Percentiles rank a stretch among this genome's conserved stretches.
These are phyloP conservation scores for Tiliacea citrago DNA, from an alignment of 2,888 invertebrate genomes.

Conservation along the genomic window DNA sequence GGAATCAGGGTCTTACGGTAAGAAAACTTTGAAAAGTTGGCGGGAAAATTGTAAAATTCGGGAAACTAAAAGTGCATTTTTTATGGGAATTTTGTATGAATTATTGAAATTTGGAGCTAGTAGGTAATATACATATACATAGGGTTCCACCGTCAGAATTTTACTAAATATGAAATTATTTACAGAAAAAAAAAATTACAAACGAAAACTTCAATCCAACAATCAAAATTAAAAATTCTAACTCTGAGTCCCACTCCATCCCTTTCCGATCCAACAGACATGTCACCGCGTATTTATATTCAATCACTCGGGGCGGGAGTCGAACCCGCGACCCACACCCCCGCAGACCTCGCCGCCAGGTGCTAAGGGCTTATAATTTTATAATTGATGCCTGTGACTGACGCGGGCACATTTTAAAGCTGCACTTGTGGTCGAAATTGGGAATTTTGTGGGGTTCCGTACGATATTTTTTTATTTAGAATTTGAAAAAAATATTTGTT, in stretches of 20 bases:
- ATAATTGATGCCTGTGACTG: slow-evolving; percentile 78
- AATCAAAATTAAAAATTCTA: not conserved
- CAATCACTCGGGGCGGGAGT: slow-evolving; percentile 81
- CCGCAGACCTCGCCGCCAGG: slow-evolving; percentile 74
- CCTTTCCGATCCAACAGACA: slow-evolving; percentile 67
- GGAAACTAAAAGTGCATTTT: too few species aligned
- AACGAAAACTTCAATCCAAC: not conserved
- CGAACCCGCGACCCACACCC: slow-evolving; percentile 78
- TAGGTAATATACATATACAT: not conserved
- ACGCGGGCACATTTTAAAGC: slow-evolving; percentile 66
- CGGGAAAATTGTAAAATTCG: too few species aligned
- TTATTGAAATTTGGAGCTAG: too few species aligned
- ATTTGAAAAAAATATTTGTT: not conserved
- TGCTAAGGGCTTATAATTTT: slow-evolving; percentile 77
- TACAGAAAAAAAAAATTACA: not conserved
- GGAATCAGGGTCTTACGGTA: too few species aligned
- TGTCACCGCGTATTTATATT: slow-evolving; percentile 83
- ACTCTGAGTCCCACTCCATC: slow-evolving; percentile 69
- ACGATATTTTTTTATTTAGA: not conserved
- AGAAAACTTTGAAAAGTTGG: too few species aligned
- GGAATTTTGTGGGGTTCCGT: slow-evolving; percentile 29
- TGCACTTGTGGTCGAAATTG: slow-evolving; percentile 48
- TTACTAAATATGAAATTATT: not conserved
- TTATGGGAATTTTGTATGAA: too few species aligned
- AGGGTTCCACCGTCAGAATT: too few species aligned